Evolutionary conservation across 2,888 invertebrate genomes (phyloP).

Genomic region (Epistrophe grossulariae): DNA sequence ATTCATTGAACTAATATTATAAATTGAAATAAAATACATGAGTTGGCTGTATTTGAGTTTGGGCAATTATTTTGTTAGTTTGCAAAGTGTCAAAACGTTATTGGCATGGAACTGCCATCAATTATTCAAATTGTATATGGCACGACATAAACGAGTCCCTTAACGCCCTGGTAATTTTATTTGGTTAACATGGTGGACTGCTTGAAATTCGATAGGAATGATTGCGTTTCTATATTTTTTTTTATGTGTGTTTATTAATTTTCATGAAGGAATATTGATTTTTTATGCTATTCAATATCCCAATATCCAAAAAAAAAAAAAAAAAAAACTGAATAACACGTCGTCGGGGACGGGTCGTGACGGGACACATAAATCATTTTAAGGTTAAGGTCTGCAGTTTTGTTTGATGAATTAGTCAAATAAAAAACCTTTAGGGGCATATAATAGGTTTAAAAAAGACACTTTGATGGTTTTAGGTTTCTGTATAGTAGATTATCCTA

Average conservation of each 20-base stretch:
- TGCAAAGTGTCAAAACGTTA: constrained; percentile 38
- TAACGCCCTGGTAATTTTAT: constrained; percentile 29
- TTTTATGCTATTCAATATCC: not conserved
- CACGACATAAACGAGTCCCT: not conserved
- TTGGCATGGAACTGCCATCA: constrained; percentile 33
- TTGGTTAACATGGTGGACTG: constrained; percentile 12
- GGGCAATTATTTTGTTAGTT: constrained; percentile 36
- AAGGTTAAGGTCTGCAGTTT: constrained; percentile 6
- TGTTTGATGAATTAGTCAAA: constrained; percentile 5
- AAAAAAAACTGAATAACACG: not conserved
- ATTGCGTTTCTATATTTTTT: constrained; percentile 5
- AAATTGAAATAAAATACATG: constrained; percentile 14
- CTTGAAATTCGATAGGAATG: constrained; percentile 31
- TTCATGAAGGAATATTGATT: not conserved
- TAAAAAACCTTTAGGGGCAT: not conserved
- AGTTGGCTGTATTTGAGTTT: constrained; percentile 7
- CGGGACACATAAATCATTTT: constrained; percentile 12
- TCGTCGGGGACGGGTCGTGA: not conserved
- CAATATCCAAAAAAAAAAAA: not conserved
- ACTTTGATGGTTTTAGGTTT: constrained; percentile 4
- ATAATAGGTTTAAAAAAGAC: not conserved
- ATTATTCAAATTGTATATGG: constrained; percentile 38
- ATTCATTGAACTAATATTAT: not conserved
- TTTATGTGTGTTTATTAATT: not conserved
- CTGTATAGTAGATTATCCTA: not conserved